Evolutionary conservation across 2,888 invertebrate genomes (phyloP), one percentile per base, ranked within the genome.

Genomic region (Coecobrya sp.): DNA sequence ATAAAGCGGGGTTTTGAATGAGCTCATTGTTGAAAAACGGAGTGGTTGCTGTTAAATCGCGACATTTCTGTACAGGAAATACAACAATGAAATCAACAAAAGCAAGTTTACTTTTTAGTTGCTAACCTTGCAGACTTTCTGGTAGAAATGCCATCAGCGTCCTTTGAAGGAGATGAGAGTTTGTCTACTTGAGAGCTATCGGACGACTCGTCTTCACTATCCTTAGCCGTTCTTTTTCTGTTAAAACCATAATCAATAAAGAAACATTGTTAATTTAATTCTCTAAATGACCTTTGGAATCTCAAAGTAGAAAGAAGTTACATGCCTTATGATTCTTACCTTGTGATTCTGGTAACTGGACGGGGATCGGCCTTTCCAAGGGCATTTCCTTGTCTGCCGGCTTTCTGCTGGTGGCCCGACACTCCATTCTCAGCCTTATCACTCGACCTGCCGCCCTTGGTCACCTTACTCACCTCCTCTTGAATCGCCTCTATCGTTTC

Each of bases 41-140:
- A 42, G 4, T 13, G 13, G 49, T 7, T 49, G 49, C 13, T n/a
- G 5, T 52, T 55, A 7, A 55, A 55, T 55, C n/a, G 11, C 55
- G 19, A 55, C n/a, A 19, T n/a, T 36, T 22, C 49, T 49, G 49
- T 49, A 81, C 65, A 84, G 16, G 19, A 36, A 36, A 42, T 30
- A 49, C 52, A 62, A 70, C 52, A 70, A 25, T 25, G 1, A 10
- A 62, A 52, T 89, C 0, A 1, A 68, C 2, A 8, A n/a, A 68
- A 13, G n/a, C n/a, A n/a, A n/a, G n/a, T n/a, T 62, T 73, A 92
- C 68, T 92, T 92, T 55, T 85, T 92, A 16, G 92, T 92, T 0
- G 92, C 92, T 79, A 92, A 81, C 81, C 92, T 73, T 3, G 92
- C 92, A 3, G 92, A 92, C 30, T 92, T 92, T 89, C 92, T 22